Evolutionary conservation across 1,140 invertebrate species (phyloP).

Genomic region (Drosophila burlai): DNA sequence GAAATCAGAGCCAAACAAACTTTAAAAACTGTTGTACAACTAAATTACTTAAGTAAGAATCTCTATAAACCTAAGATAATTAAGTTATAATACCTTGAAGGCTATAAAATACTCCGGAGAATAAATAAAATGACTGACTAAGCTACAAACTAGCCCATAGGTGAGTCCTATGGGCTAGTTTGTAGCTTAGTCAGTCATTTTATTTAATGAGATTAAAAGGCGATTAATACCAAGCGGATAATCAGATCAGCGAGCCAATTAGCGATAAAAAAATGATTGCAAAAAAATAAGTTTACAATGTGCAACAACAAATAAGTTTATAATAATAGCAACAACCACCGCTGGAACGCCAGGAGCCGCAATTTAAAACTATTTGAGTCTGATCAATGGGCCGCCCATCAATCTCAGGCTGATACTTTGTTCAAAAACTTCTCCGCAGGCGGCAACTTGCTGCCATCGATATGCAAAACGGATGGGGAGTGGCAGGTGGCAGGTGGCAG

Average conservation of each 20-base stretch:
- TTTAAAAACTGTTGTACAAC: not conserved
- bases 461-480: constrained; percentile 47
- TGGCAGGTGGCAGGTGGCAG: not conserved
- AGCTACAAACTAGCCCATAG: not conserved
- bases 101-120: not conserved
- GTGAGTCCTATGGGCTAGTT: no score
- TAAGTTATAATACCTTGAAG: not conserved
- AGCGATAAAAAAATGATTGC: constrained; percentile 3
- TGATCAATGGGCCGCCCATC: constrained; percentile 58
- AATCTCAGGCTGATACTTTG: constrained; percentile 52
- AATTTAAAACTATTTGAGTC: constrained; percentile 65
- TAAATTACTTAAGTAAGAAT: not conserved
- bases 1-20: no score
- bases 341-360: constrained; percentile 16
- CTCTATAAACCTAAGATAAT: not conserved
- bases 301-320: not conserved
- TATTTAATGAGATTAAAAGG: no score
- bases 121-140: not conserved
- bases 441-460: constrained; percentile 67
- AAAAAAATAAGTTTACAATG: constrained; percentile 2
- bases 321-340: not conserved
- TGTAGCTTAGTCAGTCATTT: no score
- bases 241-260: constrained; percentile 6
- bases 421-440: constrained; percentile 37
- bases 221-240: not conserved